Percentiles rank a stretch among this genome's conserved stretches.
phyloP scores from a whole-genome alignment of 2,113 vertebrate genomes.

The Oceanodroma tethys region DNA sequence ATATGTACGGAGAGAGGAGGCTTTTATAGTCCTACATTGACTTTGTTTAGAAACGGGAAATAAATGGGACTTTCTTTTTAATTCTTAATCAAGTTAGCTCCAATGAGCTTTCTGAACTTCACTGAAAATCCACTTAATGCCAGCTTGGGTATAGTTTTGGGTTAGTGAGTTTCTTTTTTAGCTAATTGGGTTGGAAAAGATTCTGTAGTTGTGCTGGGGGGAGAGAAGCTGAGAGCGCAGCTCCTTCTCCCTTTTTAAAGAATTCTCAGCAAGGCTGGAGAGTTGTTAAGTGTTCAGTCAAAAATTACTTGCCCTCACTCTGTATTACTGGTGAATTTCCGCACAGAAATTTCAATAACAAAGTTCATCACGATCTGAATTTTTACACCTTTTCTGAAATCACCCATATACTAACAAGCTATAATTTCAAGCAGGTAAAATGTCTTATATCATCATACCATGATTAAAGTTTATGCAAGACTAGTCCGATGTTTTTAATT shows the following conservation, averaged over 20 bases:
- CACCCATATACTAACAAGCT: background rate
- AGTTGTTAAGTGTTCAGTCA: background rate
- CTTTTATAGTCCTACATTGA: background rate
- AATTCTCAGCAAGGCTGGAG: background rate
- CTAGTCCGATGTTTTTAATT: background rate
- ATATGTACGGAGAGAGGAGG: background rate
- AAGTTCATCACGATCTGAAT: background rate
- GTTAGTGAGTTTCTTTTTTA: background rate
- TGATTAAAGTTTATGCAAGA: background rate
- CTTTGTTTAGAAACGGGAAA: background rate
- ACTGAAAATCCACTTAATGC: background rate
- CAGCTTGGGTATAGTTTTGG: background rate
- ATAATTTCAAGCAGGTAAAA: background rate
- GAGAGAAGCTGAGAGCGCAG: background rate
- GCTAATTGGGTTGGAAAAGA: background rate
- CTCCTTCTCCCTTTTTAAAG: background rate
- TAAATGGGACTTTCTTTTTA: background rate
- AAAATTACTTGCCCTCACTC: background rate
- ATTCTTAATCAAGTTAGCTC: background rate
- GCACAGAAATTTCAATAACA: background rate
- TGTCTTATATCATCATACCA: background rate
- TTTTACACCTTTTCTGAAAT: background rate
- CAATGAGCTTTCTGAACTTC: background rate
- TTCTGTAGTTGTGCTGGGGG: background rate
- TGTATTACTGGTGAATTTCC: background rate